Evolutionary conservation across 2,113 vertebrate species (phyloP), one percentile per base, ranked within the genome.

Genomic region (Nothocercus julius): DNA sequence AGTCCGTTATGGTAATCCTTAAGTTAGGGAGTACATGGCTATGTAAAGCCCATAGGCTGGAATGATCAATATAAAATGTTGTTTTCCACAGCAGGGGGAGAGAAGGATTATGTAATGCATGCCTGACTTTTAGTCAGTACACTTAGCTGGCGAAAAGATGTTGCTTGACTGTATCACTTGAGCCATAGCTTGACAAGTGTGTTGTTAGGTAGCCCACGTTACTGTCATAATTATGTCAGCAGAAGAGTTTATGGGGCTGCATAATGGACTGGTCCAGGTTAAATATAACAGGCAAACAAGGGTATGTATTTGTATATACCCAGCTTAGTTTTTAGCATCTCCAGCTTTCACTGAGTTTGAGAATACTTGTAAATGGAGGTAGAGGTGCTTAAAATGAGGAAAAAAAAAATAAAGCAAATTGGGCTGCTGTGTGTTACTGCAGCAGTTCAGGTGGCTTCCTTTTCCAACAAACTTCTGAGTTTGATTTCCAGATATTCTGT

Each of bases 51-150:
- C 25, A 42, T 11, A 59, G 89, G 54, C 72, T 75, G 32, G 64
- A 77, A 69, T 32, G 85, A 78, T 86, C 79, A 30, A 62, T 47
- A 44, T 1, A 1, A 72, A 91, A 83, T 38, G 63, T 77, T 74
- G 38, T 77, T 86, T 94, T 44, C 80, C 19, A 11, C 69, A 72
- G 90, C 6, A 8, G 64, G 74, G 82, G 58, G 76, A 83, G 69
- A 45, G 78, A 13, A 59, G 51, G 32, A 38, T 94, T 96, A 93
- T 64, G 34, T 81, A 94, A 96, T 32, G 24, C 54, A 20, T 74
- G 86, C 58, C 91, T 93, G 95, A 79, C 66, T 4, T 95, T 58
- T 89, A 87, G 62, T 90, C 89, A 94, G 81, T 92, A 8, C 17
- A 4, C 79, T 40, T 5, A 32, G 61, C 44, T 73, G 5, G n/a